phyloP scores from a whole-genome alignment of 1,140 invertebrate species.

The Lepidotrigona ventralis region DNA sequence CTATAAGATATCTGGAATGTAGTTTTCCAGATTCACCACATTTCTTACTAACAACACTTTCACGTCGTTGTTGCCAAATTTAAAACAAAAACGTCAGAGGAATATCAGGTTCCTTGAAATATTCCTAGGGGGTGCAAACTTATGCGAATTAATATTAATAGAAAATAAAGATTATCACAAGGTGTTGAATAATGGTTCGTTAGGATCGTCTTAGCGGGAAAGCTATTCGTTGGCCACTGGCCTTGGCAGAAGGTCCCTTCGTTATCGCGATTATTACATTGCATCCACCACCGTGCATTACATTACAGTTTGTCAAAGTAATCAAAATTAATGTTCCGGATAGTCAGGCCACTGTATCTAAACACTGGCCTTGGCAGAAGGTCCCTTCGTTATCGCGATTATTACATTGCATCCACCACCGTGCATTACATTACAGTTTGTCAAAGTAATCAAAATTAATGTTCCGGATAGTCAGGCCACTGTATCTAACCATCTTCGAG shows the following conservation, averaged over 20 bases:
- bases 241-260: conserved; percentile 23
- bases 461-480: conserved; percentile 42
- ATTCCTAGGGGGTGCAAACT: not conserved
- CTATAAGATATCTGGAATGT: too few species aligned
- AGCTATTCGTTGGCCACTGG: not conserved
- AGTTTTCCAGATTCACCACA: too few species aligned
- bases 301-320: conserved; percentile 48
- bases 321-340: conserved; percentile 64
- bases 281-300: conserved; percentile 52
- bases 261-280: conserved; percentile 48
- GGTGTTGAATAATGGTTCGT: not conserved
- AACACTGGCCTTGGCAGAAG: too few species aligned
- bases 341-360: conserved; percentile 40
- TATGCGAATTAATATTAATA: not conserved
- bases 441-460: conserved; percentile 63
- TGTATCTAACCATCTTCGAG: conserved; percentile 49
- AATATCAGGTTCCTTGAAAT: not conserved
- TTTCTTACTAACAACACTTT: too few species aligned
- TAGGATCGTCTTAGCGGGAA: too few species aligned
- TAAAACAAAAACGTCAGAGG: too few species aligned
- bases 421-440: conserved; percentile 52
- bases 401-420: conserved; percentile 49
- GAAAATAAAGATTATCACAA: not conserved
- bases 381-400: conserved; percentile 45
- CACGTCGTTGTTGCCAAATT: too few species aligned